These are phyloP conservation scores for Drosophila malerkotliana DNA, from an alignment of 1,140 invertebrate species.

Conservation along the genomic window DNA sequence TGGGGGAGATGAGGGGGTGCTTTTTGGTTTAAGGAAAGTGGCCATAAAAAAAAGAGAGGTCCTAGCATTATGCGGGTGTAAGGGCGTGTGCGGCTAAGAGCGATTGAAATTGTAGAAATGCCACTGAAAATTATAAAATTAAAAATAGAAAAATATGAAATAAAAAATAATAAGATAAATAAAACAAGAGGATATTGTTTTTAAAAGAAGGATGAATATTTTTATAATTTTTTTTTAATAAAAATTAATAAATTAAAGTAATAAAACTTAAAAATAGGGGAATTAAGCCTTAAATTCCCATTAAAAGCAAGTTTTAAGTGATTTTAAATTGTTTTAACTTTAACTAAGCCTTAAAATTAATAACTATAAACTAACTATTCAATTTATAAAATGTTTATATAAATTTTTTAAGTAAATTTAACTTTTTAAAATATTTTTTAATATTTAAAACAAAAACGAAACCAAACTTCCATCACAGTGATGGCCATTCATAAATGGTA, in stretches of 20 bases:
- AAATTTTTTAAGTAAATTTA: no score
- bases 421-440: no score
- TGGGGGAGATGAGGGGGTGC: not conserved
- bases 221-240: no score
- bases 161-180: not conserved
- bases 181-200: not conserved
- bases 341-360: no score
- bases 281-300: no score
- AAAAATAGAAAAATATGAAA: constrained; percentile 15
- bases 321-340: no score
- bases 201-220: not conserved
- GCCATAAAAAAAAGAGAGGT: constrained; percentile 27
- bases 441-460: no score
- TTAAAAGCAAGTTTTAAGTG: no score
- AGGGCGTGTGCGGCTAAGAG: constrained; percentile 18
- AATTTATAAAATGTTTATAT: no score
- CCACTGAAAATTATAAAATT: constrained; percentile 29
- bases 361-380: no score
- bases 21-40: constrained; percentile 32
- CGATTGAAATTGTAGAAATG: constrained; percentile 35
- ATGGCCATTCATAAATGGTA: constrained; percentile 33
- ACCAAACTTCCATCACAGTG: constrained; percentile 18
- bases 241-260: no score
- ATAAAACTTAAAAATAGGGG: no score
- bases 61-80: not conserved